Evolutionary conservation across 2,888 invertebrate genomes (phyloP).

Genomic region (Hedya salicella): DNA sequence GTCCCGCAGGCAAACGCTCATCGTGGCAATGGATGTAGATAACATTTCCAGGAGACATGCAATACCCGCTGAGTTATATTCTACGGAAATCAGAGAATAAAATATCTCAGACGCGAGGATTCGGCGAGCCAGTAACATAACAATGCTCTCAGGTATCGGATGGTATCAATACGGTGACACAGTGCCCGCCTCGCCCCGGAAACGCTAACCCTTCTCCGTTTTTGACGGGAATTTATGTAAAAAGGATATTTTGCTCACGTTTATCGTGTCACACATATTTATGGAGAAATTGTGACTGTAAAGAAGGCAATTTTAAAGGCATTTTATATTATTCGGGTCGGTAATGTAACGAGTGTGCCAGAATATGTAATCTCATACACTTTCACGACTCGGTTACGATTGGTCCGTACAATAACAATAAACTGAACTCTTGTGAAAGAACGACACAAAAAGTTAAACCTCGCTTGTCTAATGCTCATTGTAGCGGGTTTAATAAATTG

Average conservation of each 20-base stretch:
- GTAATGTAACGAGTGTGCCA: neutral
- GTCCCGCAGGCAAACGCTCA: neutral
- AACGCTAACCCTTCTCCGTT: constrained; percentile 46
- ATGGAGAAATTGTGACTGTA: constrained; percentile 38
- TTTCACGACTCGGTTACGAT: neutral
- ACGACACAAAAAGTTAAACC: neutral
- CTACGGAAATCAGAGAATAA: constrained; percentile 32
- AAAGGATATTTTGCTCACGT: constrained; percentile 56
- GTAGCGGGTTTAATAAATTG: constrained; percentile 9
- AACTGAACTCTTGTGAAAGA: neutral
- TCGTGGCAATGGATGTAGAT: constrained; percentile 22
- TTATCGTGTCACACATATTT: constrained; percentile 49
- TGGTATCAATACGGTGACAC: constrained; percentile 33
- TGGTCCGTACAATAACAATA: constrained; percentile 3
- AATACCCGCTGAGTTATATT: constrained; percentile 28
- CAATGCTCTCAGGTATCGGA: constrained; percentile 27
- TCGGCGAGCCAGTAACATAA: constrained; percentile 8
- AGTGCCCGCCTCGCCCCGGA: constrained; percentile 34
- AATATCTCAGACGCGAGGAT: constrained; percentile 6
- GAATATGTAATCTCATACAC: neutral
- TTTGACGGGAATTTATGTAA: constrained; percentile 60
- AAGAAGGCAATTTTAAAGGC: constrained; percentile 18
- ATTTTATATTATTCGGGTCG: constrained; percentile 11
- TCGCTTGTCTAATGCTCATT: neutral
- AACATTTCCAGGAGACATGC: constrained; percentile 22